Base-by-base conservation (phyloP, 2,113 vertebrate genomes). In the Esox niger region DNA sequence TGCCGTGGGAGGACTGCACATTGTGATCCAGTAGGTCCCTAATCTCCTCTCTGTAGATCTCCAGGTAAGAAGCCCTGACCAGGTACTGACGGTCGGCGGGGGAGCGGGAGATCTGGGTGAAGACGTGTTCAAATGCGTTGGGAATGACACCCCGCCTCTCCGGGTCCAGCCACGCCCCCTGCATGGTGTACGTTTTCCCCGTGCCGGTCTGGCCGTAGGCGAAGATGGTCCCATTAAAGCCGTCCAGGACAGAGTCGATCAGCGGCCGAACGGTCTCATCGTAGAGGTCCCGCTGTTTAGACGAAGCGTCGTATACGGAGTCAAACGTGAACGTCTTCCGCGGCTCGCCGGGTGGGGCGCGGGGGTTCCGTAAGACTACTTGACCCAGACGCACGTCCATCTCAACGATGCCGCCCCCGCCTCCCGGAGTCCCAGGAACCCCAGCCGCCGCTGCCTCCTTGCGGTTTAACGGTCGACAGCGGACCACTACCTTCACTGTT, bases 101-200 rank as follows among this genome's bases (percentile, higher is more conserved):
- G 1, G 97, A 97, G 74, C 97, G 93, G 1, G 97, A 97, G 88
- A 99, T 99, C 84, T 98, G 95, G 0, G 96, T 98, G 88, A 99
- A 99, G 78, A 99, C 95, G 87, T 98, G 96, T 78, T 98, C 96
- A 29, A 98, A 98, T 38, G 96, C 91, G 4, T 90, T 95, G 62
- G 97, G 97, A 75, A 98, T 96, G 82, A 99, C 89, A 23, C 97
- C 96, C 0, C 95, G 87, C 68, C 91, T 94, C 85, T 98, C 96
- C 0, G 93, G 90, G 81, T 98, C 96, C 71, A 88, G 77, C 95
- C 96, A 96, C 2, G 89, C 89, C 0, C 97, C 97, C 78, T 97
- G 95, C 96, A 98, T 98, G 64, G 97, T 98, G 89, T 97, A 96
- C 0, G 96, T 98, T 87, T 99, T 99, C 17, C 97, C 97, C 0